phyloP scores from a whole-genome alignment of 2,113 vertebrate genomes.

The Hemicordylus capensis region DNA sequence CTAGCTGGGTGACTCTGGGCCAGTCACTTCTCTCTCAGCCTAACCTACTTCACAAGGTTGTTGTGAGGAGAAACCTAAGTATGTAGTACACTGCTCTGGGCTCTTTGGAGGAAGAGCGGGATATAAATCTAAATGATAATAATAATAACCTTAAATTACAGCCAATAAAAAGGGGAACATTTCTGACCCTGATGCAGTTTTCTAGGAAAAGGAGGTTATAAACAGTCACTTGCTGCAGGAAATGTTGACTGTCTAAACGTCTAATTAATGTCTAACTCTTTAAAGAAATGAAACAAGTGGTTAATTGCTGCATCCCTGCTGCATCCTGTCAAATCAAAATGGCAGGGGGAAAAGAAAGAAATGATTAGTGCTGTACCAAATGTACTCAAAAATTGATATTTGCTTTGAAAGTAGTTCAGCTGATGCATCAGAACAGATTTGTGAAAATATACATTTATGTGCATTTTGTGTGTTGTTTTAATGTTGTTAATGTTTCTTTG shows the following conservation, averaged over 20 bases:
- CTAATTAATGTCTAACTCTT: background rate
- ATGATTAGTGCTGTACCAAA: background rate
- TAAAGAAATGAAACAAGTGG: background rate
- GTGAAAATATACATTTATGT: no score
- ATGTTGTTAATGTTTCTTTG: background rate
- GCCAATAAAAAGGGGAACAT: background rate
- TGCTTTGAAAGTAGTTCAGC: background rate
- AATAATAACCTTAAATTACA: no score
- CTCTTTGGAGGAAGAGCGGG: no score
- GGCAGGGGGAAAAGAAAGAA: background rate
- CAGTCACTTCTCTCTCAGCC: no score
- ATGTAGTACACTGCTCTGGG: no score
- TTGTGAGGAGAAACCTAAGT: no score
- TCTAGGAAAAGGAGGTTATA: fast-evolving
- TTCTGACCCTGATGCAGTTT: background rate
- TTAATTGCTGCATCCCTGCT: background rate
- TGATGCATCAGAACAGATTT: background rate
- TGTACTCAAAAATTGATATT: background rate
- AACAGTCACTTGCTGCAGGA: background rate
- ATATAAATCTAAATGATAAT: no score
- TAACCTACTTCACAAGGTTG: no score
- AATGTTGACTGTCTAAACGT: background rate
- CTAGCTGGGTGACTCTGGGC: no score
- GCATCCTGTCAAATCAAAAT: background rate
- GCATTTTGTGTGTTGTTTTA: background rate